Conservation (phyloP, 2,797 vertebrate species). For the Fringilla coelebs region DNA sequence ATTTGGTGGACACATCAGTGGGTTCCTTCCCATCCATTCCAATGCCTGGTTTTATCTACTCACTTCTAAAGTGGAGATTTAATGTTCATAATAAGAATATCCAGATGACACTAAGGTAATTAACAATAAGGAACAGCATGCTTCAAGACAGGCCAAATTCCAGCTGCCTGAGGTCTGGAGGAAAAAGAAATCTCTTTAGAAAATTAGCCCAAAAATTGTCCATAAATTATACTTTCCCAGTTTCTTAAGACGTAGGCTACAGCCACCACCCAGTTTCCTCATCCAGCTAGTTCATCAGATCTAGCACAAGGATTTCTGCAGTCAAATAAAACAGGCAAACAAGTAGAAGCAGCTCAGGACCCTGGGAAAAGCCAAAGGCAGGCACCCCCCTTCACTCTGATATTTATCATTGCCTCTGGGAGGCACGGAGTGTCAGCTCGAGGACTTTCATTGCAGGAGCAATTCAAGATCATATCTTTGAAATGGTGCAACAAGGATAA, state of each 20-base stretch:
- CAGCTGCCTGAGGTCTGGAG: not conserved
- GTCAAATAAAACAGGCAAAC: not conserved
- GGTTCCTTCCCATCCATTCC: not conserved
- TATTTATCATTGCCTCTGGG: not conserved
- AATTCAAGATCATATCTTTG: not conserved
- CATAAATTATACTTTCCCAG: not conserved
- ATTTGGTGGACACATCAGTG: not conserved
- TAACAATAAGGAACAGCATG: constrained; percentile 7
- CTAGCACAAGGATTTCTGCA: not conserved
- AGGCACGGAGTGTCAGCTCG: not conserved
- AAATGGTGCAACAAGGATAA: not conserved
- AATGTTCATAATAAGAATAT: not conserved
- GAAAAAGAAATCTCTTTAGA: constrained; percentile 9
- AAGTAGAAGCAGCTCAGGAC: constrained; percentile 5
- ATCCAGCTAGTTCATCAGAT: not conserved
- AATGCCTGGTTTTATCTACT: not conserved
- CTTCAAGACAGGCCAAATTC: constrained; percentile 5
- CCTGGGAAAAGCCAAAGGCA: not conserved
- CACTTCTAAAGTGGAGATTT: not conserved
- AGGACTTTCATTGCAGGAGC: not conserved
- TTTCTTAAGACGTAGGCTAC: not conserved
- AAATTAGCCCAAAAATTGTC: not conserved
- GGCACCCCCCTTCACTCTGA: not conserved
- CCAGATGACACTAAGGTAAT: constrained; percentile 29
- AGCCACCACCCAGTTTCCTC: not conserved